These are phyloP conservation scores for Thaumatotibia leucotreta DNA, from an alignment of 1,140 invertebrate species.

Conservation along the genomic window DNA sequence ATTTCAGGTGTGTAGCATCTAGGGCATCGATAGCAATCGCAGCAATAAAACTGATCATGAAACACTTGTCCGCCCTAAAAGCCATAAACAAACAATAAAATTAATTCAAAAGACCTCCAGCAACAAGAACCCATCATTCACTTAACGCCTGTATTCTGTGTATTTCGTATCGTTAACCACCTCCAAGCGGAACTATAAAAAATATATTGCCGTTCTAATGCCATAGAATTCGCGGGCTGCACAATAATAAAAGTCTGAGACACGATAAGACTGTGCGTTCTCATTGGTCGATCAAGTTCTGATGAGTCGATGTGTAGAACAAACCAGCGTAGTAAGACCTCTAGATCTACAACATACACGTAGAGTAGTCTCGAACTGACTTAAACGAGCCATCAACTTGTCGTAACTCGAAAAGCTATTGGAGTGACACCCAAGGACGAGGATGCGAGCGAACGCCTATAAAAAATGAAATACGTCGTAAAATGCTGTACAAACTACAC, in stretches of 20 bases:
- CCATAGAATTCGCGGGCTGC: slow-evolving; percentile 5
- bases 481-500: slow-evolving; percentile 11
- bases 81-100: slow-evolving; percentile 7
- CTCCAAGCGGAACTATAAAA: slow-evolving; percentile 9
- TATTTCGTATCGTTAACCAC: slow-evolving; percentile 9
- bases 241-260: slow-evolving; percentile 9
- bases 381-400: neutral
- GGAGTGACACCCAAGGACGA: neutral
- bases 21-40: neutral
- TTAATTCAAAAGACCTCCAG: slow-evolving; percentile 7
- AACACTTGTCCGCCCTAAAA: neutral
- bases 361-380: too few species aligned
- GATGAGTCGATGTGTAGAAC: neutral
- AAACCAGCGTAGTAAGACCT: neutral
- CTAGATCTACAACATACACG: too few species aligned
- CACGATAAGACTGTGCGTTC: neutral
- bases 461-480: slow-evolving; percentile 14
- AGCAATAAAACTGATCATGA: neutral
- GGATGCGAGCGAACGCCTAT: neutral
- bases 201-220: slow-evolving; percentile 9
- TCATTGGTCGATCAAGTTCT: neutral
- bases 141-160: slow-evolving; percentile 1
- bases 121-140: slow-evolving; percentile 2
- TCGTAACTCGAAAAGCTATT: neutral
- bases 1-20: neutral